These are phyloP conservation scores for Euplexia lucipara DNA, from an alignment of 2,888 invertebrate genomes.

Conservation along the genomic window DNA sequence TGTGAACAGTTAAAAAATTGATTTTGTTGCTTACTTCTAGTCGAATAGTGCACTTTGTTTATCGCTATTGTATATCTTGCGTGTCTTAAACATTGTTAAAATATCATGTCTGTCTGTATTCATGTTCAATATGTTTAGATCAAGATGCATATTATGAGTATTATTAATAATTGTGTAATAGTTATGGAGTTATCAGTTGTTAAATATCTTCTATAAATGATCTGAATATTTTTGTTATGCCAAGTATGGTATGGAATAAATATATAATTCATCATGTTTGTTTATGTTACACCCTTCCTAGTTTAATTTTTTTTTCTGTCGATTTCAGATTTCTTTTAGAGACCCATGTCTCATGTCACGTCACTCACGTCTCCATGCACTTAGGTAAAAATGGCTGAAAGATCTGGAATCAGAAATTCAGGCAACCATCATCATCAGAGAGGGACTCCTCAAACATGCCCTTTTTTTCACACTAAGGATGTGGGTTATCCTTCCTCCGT, in stretches of 20 bases:
- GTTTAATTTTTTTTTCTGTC: neutral
- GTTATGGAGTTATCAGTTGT: conserved; percentile 70
- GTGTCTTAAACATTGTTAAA: conserved; percentile 41
- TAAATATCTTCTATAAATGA: conserved; percentile 76
- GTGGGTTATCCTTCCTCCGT: no score
- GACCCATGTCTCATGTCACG: neutral
- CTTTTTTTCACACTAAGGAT: no score
- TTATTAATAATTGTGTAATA: conserved; percentile 62
- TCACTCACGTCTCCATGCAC: no score
- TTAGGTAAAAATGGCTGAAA: no score
- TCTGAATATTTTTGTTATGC: conserved; percentile 89
- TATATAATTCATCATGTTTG: conserved; percentile 57
- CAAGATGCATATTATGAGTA: conserved; percentile 62
- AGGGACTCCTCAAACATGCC: no score
- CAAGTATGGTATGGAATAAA: conserved; percentile 80
- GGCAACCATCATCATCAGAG: no score
- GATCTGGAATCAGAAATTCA: no score
- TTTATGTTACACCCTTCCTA: conserved; percentile 26
- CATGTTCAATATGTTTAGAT: conserved; percentile 54
- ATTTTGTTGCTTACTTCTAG: conserved; percentile 59
- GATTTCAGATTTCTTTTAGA: neutral
- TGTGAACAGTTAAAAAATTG: conserved; percentile 23
- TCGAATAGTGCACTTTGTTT: conserved; percentile 55
- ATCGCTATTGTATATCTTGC: conserved; percentile 33
- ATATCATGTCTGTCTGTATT: conserved; percentile 53